These are phyloP conservation scores for Chrysolina oricalcia DNA, from an alignment of 2,888 invertebrate species.

Conservation along the genomic window DNA sequence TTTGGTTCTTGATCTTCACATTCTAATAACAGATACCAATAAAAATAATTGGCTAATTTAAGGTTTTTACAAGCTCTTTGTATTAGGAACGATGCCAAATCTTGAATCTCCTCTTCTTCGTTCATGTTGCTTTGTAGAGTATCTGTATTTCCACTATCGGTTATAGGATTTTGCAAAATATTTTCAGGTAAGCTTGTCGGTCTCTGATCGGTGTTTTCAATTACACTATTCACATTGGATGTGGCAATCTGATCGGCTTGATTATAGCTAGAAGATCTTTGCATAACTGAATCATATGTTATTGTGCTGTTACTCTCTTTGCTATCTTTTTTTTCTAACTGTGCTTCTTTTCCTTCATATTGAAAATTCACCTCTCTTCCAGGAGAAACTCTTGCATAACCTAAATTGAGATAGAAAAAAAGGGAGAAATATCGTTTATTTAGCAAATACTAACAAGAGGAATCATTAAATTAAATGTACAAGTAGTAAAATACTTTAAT, in stretches of 20 bases:
- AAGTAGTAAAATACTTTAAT: too few relatives aligned
- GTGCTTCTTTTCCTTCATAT: slow-evolving; percentile 69
- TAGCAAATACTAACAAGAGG: too few relatives aligned
- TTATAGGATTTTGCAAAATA: slow-evolving; percentile 64
- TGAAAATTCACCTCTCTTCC: slow-evolving; percentile 61
- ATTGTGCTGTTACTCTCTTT: slow-evolving; percentile 69
- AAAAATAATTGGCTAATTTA: slow-evolving; percentile 95
- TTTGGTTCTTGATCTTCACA: slow-evolving; percentile 89
- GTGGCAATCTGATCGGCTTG: slow-evolving; percentile 66
- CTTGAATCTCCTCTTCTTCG: slow-evolving; percentile 72
- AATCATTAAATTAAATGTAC: too few relatives aligned
- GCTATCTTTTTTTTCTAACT: slow-evolving; percentile 69
- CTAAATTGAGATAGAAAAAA: slow-evolving; percentile 36
- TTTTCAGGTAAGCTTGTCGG: slow-evolving; percentile 61
- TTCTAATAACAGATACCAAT: slow-evolving; percentile 97
- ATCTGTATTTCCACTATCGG: slow-evolving; percentile 73
- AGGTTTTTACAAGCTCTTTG: slow-evolving; percentile 91
- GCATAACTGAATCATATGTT: slow-evolving; percentile 64
- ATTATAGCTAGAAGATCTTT: slow-evolving; percentile 66
- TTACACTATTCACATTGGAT: slow-evolving; percentile 65
- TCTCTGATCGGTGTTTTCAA: slow-evolving; percentile 62
- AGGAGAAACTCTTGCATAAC: slow-evolving; percentile 64
- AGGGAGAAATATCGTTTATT: too few relatives aligned
- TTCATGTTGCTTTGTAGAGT: slow-evolving; percentile 72
- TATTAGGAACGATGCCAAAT: slow-evolving; percentile 93